Evolutionary conservation across 2,888 invertebrate species (phyloP).

Genomic region (Anthophora plumipes): DNA sequence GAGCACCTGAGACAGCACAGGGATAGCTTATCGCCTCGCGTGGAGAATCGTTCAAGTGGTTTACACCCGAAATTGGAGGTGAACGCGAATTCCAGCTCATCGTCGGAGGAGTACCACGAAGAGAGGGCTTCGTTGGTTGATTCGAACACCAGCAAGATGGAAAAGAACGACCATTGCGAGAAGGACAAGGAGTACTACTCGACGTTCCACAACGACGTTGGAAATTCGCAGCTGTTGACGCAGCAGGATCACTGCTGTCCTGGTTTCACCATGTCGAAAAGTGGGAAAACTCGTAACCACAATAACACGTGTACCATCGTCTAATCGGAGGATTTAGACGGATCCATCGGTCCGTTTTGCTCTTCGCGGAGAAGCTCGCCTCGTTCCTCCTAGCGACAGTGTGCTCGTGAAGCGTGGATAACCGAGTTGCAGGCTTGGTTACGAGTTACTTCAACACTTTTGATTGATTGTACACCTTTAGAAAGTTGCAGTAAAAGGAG

Average conservation of each 20-base stretch:
- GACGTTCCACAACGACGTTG: constrained; percentile 56
- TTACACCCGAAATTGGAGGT: constrained; percentile 70
- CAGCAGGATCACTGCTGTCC: constrained; percentile 86
- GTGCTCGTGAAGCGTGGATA: neutral
- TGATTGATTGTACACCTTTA: neutral
- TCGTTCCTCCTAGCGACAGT: neutral
- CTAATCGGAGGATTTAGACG: constrained; percentile 68
- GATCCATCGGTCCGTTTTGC: neutral
- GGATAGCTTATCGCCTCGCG: constrained; percentile 83
- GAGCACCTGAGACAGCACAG: constrained; percentile 86
- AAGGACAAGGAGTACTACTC: constrained; percentile 67
- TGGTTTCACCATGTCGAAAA: constrained; percentile 84
- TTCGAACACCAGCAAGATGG: constrained; percentile 12
- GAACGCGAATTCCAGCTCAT: constrained; percentile 57
- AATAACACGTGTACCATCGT: constrained; percentile 84
- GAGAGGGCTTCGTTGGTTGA: constrained; percentile 54
- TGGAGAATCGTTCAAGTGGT: constrained; percentile 65
- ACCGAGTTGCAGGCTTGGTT: neutral
- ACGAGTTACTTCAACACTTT: neutral
- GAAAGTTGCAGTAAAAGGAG: no score
- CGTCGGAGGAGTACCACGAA: constrained; percentile 66
- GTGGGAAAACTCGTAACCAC: constrained; percentile 83
- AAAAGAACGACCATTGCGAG: constrained; percentile 4
- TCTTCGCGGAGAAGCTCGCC: neutral
- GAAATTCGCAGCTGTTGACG: constrained; percentile 73